phyloP scores from a whole-genome alignment of 1,140 invertebrate species.

The Orchestia grillus region DNA sequence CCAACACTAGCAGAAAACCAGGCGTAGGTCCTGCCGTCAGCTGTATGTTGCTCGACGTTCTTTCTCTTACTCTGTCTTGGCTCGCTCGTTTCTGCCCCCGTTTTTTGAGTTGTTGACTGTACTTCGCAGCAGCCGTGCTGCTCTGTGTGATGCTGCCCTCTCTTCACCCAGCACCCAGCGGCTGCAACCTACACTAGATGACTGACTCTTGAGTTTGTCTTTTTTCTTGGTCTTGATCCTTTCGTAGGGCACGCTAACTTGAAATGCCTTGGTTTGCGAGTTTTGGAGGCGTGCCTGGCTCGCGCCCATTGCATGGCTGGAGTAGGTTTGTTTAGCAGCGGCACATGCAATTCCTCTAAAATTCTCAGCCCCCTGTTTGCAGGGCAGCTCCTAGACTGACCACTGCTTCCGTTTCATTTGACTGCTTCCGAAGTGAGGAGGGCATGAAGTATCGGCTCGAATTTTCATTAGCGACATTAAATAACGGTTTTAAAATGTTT shows the following conservation, averaged over 20 bases:
- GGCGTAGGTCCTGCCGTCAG: conserved; percentile 21
- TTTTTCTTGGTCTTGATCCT: neutral
- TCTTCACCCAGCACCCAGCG: neutral
- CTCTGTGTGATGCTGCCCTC: conserved; percentile 2
- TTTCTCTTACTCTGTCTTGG: neutral
- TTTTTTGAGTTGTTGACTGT: neutral
- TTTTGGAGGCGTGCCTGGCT: neutral
- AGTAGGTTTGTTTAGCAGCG: neutral
- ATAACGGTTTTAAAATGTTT: neutral
- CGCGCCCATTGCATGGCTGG: neutral
- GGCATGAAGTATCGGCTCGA: neutral
- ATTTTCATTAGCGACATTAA: neutral
- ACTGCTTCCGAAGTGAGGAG: neutral
- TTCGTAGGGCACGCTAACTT: neutral
- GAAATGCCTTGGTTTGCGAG: neutral
- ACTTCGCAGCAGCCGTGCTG: neutral
- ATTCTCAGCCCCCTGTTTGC: neutral
- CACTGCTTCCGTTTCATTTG: neutral
- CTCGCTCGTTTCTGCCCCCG: neutral
- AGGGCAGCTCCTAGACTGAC: neutral
- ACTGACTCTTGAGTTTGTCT: neutral
- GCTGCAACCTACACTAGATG: neutral
- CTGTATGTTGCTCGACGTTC: conserved; percentile 31
- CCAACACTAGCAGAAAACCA: conserved; percentile 31
- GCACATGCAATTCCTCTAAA: neutral